A percentile compares a stretch with the other conserved stretches of the same genome.
These are phyloP conservation scores for Actinia equina DNA, from an alignment of 64 coral and sea anemone genomes.

Conservation along the genomic window DNA sequence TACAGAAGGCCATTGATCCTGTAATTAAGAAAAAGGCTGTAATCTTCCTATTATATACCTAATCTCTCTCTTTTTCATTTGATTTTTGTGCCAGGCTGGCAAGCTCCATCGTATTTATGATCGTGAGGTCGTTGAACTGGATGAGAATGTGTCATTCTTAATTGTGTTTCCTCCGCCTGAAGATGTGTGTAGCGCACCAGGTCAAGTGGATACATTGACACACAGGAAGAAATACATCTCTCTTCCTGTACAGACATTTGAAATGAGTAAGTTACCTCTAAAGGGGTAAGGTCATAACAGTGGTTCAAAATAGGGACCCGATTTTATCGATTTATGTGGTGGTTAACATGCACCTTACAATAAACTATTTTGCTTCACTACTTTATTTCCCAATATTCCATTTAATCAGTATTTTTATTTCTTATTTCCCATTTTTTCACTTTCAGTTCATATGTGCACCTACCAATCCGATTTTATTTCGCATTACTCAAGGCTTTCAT, in stretches of 20 bases:
- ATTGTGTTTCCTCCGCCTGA: constrained; percentile 94
- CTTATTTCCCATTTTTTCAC: constrained; percentile 3
- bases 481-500: constrained; percentile 95
- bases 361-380: no score
- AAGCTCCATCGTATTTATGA: constrained; percentile 91
- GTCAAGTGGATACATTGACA: constrained; percentile 72
- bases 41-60: not conserved
- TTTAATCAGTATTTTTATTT: not conserved
- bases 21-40: no score
- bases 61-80: not conserved
- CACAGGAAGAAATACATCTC: constrained; percentile 73
- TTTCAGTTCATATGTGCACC: constrained; percentile 91
- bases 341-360: no score
- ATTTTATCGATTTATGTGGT: no score
- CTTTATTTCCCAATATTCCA: not conserved
- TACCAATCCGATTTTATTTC: constrained; percentile 96
- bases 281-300: no score
- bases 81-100: constrained; percentile 45
- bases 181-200: constrained; percentile 88
- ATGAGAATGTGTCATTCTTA: constrained; percentile 90
- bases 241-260: constrained; percentile 91
- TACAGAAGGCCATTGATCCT: no score
- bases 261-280: constrained; percentile 86
- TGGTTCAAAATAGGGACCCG: no score
- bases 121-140: constrained; percentile 96